These are phyloP conservation scores for Dolichomitus sp. DNA, from an alignment of 2,888 invertebrate genomes.

Conservation along the genomic window DNA sequence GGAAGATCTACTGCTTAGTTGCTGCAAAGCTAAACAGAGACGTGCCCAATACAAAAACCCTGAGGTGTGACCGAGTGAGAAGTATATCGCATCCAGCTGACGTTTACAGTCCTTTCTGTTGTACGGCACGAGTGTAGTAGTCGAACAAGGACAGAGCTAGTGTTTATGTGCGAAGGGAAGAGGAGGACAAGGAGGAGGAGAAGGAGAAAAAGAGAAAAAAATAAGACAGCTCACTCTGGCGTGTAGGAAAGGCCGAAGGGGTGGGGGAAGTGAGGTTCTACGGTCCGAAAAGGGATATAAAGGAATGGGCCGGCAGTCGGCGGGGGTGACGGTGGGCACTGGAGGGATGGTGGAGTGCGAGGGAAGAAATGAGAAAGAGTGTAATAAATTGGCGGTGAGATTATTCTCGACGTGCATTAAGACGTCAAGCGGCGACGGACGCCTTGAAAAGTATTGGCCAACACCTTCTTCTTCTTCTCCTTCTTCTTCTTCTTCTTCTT, in stretches of 20 bases:
- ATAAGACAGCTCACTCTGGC: constrained; percentile 49
- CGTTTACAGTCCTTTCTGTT: constrained; percentile 69
- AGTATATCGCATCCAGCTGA: constrained; percentile 67
- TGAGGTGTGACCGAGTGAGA: constrained; percentile 28
- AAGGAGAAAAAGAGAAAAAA: constrained; percentile 41
- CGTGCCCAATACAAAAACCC: background rate
- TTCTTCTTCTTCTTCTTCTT: constrained; percentile 23
- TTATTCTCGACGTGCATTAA: constrained; percentile 86
- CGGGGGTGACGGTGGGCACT: constrained; percentile 55
- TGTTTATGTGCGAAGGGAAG: constrained; percentile 47
- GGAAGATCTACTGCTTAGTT: constrained; percentile 48
- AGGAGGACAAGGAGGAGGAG: constrained; percentile 41
- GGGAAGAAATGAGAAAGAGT: constrained; percentile 85
- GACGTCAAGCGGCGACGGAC: constrained; percentile 86
- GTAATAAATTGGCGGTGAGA: constrained; percentile 86
- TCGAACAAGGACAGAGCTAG: constrained; percentile 32
- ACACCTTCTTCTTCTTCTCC: constrained; percentile 80
- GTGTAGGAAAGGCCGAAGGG: constrained; percentile 38
- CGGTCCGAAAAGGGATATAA: constrained; percentile 74
- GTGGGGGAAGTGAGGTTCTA: constrained; percentile 65
- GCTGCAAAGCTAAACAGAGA: constrained; percentile 26
- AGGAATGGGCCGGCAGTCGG: constrained; percentile 70
- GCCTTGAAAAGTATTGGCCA: constrained; percentile 85
- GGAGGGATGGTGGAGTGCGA: constrained; percentile 54
- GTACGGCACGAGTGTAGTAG: constrained; percentile 52